phyloP scores from a whole-genome alignment of 2,888 invertebrate species.

The Drosophila nr. perissopoda region DNA sequence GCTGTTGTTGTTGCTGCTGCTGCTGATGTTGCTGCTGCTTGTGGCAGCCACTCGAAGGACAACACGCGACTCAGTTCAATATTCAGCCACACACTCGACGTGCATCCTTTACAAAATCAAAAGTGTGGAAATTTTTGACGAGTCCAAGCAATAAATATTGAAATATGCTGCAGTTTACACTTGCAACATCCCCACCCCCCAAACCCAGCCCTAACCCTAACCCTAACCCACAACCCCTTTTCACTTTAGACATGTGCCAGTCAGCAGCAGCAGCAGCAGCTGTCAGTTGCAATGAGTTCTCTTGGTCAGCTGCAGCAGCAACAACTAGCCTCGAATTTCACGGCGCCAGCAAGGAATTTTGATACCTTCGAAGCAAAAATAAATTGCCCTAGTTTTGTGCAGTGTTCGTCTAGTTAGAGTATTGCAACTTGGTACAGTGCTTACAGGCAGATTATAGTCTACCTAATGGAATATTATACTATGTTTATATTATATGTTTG shows the following conservation, averaged over 20 bases:
- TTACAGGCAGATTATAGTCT: too few species aligned
- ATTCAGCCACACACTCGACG: slow-evolving; percentile 29
- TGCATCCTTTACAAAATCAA: slow-evolving; percentile 74
- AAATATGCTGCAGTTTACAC: slow-evolving; percentile 66
- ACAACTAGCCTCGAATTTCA: slow-evolving; percentile 63
- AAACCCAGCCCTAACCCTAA: neutral
- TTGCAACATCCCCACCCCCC: slow-evolving; percentile 27
- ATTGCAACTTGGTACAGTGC: neutral
- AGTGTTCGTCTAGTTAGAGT: neutral
- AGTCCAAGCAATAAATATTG: slow-evolving; percentile 62
- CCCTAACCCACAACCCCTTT: slow-evolving; percentile 22
- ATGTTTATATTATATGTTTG: too few species aligned
- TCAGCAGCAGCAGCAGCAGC: slow-evolving; percentile 30
- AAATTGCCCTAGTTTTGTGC: neutral
- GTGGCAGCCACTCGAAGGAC: slow-evolving; percentile 69
- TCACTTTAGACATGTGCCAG: slow-evolving; percentile 11
- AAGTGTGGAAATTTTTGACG: slow-evolving; percentile 74
- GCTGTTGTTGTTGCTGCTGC: slow-evolving; percentile 12
- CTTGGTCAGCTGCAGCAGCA: slow-evolving; percentile 40
- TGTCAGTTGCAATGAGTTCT: slow-evolving; percentile 34
- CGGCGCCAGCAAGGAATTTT: slow-evolving; percentile 48
- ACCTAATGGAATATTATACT: neutral
- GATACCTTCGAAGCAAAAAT: neutral
- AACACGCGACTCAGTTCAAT: slow-evolving; percentile 72
- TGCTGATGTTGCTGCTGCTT: slow-evolving; percentile 15